phyloP scores from a whole-genome alignment of 2,113 vertebrate species.

The Copsychus sechellarum region DNA sequence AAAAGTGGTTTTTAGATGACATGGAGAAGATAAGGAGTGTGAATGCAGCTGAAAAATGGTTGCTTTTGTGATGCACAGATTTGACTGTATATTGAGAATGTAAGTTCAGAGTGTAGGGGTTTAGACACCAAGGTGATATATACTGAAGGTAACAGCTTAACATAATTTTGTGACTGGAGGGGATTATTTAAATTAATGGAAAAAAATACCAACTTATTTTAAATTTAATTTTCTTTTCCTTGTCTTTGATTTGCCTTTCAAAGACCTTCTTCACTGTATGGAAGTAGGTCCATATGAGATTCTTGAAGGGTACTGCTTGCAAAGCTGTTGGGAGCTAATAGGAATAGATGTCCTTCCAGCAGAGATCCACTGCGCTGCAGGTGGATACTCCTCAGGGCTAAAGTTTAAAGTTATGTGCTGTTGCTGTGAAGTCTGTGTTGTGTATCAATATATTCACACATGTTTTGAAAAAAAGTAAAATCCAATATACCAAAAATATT shows the following conservation, averaged over 20 bases:
- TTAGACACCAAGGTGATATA: background rate
- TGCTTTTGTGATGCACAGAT: background rate
- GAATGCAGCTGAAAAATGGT: background rate
- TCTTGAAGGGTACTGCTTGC: background rate
- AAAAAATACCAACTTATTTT: background rate
- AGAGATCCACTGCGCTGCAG: background rate
- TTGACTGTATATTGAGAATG: background rate
- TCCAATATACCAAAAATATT: background rate
- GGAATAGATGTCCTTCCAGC: background rate
- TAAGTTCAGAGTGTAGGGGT: background rate
- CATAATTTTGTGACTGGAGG: fast-evolving
- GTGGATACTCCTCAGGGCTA: background rate
- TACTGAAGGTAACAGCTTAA: background rate
- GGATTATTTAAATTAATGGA: background rate
- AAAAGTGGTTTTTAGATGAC: background rate
- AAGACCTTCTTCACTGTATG: background rate
- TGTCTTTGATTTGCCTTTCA: background rate
- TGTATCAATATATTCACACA: background rate
- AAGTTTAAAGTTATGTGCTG: background rate
- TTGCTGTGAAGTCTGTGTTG: background rate
- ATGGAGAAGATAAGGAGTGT: background rate
- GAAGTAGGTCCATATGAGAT: background rate
- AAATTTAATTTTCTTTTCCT: background rate
- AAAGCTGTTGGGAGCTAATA: background rate
- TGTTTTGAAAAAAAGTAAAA: background rate